Evolutionary conservation across 2,113 vertebrate species (phyloP), one percentile per base, ranked within the genome.

Genomic region (Pseudopodoces humilis): DNA sequence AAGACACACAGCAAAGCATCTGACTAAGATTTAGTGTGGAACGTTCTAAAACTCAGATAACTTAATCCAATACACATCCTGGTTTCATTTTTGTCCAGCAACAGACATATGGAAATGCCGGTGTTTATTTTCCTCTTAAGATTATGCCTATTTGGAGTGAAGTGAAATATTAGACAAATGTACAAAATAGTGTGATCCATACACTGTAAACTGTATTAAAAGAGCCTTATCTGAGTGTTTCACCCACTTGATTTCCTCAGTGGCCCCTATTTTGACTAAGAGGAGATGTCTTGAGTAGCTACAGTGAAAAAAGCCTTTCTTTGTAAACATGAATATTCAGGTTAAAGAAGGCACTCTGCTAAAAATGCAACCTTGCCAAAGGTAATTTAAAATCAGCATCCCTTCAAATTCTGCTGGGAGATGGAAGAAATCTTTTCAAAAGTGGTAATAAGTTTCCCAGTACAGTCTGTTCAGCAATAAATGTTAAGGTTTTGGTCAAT

Each of bases 101-200:
- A 50, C 33, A 80, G 35, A 71, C 0, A 31, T 1, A 0, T 52
- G n/a, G 41, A 23, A 92, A 86, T 0, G 0, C 35, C 64, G 31
- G 8, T 52, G 27, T 56, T 72, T 63, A 30, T 80, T 91, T 83
- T 52, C 44, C 20, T 76, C 28, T 50, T 58, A 78, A 86, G 33
- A 39, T 68, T 50, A 68, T 6, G 0, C 5, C 59, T 68, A 21
- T 60, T 80, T 86, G 31, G 37, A 79, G 10, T 25, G 24, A 16
- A 80, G 10, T 37, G 20, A 65, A 72, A 62, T 65, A 44, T 31
- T 85, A 60, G 49, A 64, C 30, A 68, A 68, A 64, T 0, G 9
- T 56, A 74, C 41, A 23, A 44, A 77, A 56, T 5, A 59, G 16
- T 33, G 22, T 49, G 27, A 68, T 52, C 24, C 12, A 68, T 50